Evolutionary conservation across 2,888 invertebrate genomes (phyloP), one percentile per base, ranked within the genome.

Genomic region (Eulithis prunata): DNA sequence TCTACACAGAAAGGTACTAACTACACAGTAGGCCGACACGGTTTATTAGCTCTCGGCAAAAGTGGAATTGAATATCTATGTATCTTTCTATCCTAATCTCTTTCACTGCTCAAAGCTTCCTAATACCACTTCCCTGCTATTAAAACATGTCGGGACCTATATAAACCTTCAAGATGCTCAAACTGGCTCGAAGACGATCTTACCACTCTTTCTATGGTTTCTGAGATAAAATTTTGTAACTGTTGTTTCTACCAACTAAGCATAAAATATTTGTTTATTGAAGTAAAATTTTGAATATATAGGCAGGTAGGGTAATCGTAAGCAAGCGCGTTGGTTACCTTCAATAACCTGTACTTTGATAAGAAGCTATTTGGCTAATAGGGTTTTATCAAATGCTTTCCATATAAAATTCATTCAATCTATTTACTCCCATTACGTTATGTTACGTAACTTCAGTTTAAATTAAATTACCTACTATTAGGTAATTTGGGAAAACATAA

Each of bases 381-480:
- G 54, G 14, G 41, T 41, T 54, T 54, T 41, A 54, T 41, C 54
- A 54, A 54, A 54, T 54, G 54, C 14, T 54, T 54, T 54, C 54
- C 54, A 41, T 54, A 13, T 41, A 54, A 54, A 54, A 54, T 54
- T 54, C 21, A 56, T 13, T 28, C 56, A 56, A n/a, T 56, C n/a
- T 56, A 46, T 46, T 46, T 46, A 56, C 45, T 56, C 12, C 21
- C 56, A 45, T 56, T 56, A 56, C 46, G 32, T 28, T 46, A 28
- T 43, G 56, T 46, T 45, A 46, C 43, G 45, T 46, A 46, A 46
- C 45, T 56, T 12, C 32, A 10, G 32, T 13, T 32, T 10, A 56
- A 13, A 46, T 46, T 56, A 45, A 43, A 56, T 46, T 46, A 8
- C 32, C 45, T 32, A n/a, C 32, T 56, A 46, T 46, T 32, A 46